Evolutionary conservation across 1,140 invertebrate species (phyloP).

Genomic region (Procambarus clarkii): DNA sequence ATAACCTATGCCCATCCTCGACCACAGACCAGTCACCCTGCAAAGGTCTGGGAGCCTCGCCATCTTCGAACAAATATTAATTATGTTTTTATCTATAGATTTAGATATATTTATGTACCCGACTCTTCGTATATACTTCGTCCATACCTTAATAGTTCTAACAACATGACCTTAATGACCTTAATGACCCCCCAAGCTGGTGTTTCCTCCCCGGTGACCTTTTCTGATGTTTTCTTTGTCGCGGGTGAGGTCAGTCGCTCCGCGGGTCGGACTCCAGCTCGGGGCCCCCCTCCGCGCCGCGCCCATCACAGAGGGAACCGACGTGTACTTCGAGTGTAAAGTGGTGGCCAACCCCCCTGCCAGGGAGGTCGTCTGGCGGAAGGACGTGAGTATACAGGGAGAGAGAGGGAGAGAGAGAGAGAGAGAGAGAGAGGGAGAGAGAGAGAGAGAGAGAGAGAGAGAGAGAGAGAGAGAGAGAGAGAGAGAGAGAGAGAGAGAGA

Average conservation of each 20-base stretch:
- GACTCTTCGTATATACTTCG: no score
- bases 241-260: conserved; percentile 3
- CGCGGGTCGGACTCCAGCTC: conserved; percentile 8
- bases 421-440: background rate
- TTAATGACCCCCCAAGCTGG: background rate
- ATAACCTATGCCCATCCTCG: no score
- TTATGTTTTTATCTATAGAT: no score
- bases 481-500: background rate
- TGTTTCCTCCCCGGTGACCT: background rate
- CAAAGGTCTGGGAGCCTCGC: no score
- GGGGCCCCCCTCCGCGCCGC: background rate
- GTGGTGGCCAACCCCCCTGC: conserved; percentile 86
- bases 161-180: no score
- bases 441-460: conserved; percentile 7
- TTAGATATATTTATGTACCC: no score
- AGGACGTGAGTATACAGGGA: background rate
- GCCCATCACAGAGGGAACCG: conserved; percentile 86
- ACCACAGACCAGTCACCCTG: no score
- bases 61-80: no score
- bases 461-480: background rate
- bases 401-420: background rate
- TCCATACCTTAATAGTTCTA: no score
- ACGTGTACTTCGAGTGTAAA: conserved; percentile 93
- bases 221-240: background rate
- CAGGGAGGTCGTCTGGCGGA: conserved; percentile 81